Conservation (phyloP, 2,888 invertebrate species). For the Chrysopilus asiliformis region DNA sequence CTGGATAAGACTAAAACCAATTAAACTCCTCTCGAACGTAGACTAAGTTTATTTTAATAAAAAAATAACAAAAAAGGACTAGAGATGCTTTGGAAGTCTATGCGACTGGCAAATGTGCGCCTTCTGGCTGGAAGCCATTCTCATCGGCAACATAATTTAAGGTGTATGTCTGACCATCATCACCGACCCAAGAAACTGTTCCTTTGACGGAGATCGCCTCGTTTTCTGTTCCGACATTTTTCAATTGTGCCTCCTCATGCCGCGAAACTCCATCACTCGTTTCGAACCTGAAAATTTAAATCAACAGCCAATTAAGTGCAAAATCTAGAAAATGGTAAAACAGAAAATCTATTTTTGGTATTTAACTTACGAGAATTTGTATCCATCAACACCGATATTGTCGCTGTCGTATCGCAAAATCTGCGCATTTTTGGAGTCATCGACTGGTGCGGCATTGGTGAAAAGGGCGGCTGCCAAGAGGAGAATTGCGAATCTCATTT, state of each 20-base stretch:
- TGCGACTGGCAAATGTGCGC: constrained; percentile 27
- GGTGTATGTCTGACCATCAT: constrained; percentile 46
- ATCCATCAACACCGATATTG: constrained; percentile 44
- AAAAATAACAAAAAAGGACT: neutral
- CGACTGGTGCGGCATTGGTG: constrained; percentile 32
- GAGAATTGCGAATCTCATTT: constrained; percentile 36
- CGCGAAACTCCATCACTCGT: constrained; percentile 50
- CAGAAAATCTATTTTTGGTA: too few relatives aligned
- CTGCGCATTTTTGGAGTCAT: constrained; percentile 38
- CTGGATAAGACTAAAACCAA: too few relatives aligned
- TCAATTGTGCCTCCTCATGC: constrained; percentile 45
- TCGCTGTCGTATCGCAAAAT: constrained; percentile 43
- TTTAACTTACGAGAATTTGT: constrained; percentile 46
- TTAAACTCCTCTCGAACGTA: too few relatives aligned
- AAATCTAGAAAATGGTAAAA: too few relatives aligned
- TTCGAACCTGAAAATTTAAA: too few relatives aligned
- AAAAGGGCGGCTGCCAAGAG: constrained; percentile 34
- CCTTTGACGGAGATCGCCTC: constrained; percentile 47
- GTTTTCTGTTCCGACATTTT: constrained; percentile 47
- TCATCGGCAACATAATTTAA: constrained; percentile 32
- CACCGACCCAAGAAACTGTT: constrained; percentile 43
- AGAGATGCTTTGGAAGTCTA: neutral
- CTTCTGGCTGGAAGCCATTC: constrained; percentile 34
- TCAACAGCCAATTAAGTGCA: too few relatives aligned
- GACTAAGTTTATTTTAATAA: too few relatives aligned